These are phyloP conservation scores for Galeopterus variegatus DNA, from an alignment of 2,113 vertebrate genomes.

Conservation along the genomic window DNA sequence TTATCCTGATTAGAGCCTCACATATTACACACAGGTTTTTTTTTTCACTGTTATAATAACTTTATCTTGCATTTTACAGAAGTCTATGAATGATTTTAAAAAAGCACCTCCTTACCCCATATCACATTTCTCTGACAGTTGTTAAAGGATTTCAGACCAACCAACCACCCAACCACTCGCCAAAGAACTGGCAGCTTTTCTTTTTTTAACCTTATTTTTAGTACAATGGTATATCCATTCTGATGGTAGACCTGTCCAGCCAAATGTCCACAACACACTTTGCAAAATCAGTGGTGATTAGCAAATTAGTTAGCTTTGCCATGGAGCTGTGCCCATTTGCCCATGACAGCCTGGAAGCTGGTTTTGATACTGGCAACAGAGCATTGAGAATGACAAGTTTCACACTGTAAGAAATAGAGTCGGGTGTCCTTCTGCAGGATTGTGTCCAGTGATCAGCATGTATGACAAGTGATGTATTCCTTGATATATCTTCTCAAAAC, in stretches of 20 bases:
- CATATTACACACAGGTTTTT: too few species aligned
- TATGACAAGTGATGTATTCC: slow-evolving; percentile 99
- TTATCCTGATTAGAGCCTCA: too few species aligned
- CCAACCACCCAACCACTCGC: too few species aligned
- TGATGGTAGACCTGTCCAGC: slow-evolving; percentile 87
- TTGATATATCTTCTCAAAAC: slow-evolving; percentile 88
- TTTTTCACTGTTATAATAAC: slow-evolving; percentile 88
- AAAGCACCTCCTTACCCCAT: slow-evolving; percentile 88
- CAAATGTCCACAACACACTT: slow-evolving; percentile 84
- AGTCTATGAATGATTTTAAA: slow-evolving; percentile 89
- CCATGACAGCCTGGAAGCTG: slow-evolving; percentile 99
- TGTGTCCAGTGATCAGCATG: slow-evolving; percentile 97
- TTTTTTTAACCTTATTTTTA: neutral
- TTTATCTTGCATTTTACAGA: slow-evolving; percentile 91
- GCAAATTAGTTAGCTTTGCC: slow-evolving; percentile 98
- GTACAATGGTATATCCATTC: slow-evolving; percentile 85
- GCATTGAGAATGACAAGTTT: slow-evolving; percentile 99
- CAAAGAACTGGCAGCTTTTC: too few species aligned
- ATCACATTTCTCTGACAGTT: slow-evolving; percentile 86
- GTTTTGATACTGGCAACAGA: slow-evolving; percentile 99
- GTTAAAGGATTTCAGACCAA: slow-evolving; percentile 82
- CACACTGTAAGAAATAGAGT: slow-evolving; percentile 98
- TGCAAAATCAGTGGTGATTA: slow-evolving; percentile 84
- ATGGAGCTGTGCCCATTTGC: slow-evolving; percentile 98
- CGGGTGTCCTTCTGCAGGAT: slow-evolving; percentile 98